These are phyloP conservation scores for Vollenhovia emeryi DNA, from an alignment of 1,140 invertebrate genomes.

Conservation along the genomic window DNA sequence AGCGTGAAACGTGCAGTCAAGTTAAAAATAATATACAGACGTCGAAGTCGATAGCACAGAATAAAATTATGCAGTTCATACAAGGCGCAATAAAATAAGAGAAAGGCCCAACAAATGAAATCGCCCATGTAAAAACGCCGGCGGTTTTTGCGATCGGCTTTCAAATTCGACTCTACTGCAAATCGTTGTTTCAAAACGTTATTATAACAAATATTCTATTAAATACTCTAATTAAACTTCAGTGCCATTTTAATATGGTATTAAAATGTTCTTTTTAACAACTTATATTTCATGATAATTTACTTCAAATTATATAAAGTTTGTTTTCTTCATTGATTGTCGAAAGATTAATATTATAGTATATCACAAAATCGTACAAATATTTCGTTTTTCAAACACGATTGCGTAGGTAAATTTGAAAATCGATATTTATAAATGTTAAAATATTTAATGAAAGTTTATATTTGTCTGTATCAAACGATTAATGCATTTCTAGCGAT, in stretches of 20 bases:
- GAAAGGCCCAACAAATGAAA: slow-evolving; percentile 67
- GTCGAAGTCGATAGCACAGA: slow-evolving; percentile 82
- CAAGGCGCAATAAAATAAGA: slow-evolving; percentile 67
- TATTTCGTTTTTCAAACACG: background rate
- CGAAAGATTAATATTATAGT: background rate
- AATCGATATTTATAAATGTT: slow-evolving; percentile 1
- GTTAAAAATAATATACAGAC: slow-evolving; percentile 65
- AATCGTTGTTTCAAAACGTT: background rate
- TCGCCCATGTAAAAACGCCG: background rate
- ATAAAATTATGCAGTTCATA: slow-evolving; percentile 75
- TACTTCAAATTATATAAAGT: background rate
- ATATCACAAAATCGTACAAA: no score
- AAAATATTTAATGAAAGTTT: slow-evolving; percentile 16
- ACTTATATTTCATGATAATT: background rate
- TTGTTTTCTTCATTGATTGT: background rate
- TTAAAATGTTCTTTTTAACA: background rate
- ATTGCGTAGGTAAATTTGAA: slow-evolving; percentile 11
- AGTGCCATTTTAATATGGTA: background rate
- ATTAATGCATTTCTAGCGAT: background rate
- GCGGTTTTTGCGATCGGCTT: slow-evolving; percentile 38
- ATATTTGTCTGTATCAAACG: background rate
- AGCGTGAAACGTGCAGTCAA: slow-evolving; percentile 69
- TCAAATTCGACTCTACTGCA: slow-evolving; percentile 6
- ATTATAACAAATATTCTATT: background rate
- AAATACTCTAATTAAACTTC: background rate